Evolutionary conservation across 2,888 invertebrate genomes (phyloP).

Genomic region (Diaphora mendica): DNA sequence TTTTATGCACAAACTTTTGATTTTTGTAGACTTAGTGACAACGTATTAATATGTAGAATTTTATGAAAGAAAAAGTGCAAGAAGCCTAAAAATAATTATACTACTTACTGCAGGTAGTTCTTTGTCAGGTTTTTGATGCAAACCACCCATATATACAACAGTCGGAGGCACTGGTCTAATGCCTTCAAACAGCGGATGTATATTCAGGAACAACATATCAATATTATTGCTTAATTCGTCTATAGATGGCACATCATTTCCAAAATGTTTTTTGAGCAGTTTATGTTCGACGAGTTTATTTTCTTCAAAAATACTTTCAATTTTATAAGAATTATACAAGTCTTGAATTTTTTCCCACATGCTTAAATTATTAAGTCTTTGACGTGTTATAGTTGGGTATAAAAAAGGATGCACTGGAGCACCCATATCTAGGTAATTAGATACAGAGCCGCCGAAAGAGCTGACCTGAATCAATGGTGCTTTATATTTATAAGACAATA

Average conservation of each 20-base stretch:
- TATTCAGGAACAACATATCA: slow-evolving; percentile 69
- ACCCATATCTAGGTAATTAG: slow-evolving; percentile 43
- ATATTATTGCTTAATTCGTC: slow-evolving; percentile 20
- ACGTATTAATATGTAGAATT: too few relatives aligned
- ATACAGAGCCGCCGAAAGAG: slow-evolving; percentile 49
- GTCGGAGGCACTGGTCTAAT: slow-evolving; percentile 69
- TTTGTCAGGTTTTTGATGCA: slow-evolving; percentile 63
- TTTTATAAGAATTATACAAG: slow-evolving; percentile 6
- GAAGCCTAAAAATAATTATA: too few relatives aligned
- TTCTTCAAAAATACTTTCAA: slow-evolving; percentile 9
- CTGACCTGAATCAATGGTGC: slow-evolving; percentile 61
- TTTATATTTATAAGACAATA: slow-evolving; percentile 54
- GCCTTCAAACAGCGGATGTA: slow-evolving; percentile 64
- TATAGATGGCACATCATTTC: slow-evolving; percentile 39
- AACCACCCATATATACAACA: slow-evolving; percentile 70
- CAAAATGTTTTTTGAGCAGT: slow-evolving; percentile 25
- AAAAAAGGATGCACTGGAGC: slow-evolving; percentile 11
- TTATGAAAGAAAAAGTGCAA: too few relatives aligned
- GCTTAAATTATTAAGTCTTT: slow-evolving; percentile 11
- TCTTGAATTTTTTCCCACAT: slow-evolving; percentile 16
- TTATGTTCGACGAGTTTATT: neutral
- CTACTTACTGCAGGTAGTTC: slow-evolving; percentile 18
- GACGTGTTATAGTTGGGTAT: neutral
- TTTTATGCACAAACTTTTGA: too few relatives aligned
- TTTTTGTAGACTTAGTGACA: too few relatives aligned